Evolutionary conservation across 2,113 vertebrate species (phyloP), one percentile per base, ranked within the genome.

Genomic region (Catharus bicknelli): DNA sequence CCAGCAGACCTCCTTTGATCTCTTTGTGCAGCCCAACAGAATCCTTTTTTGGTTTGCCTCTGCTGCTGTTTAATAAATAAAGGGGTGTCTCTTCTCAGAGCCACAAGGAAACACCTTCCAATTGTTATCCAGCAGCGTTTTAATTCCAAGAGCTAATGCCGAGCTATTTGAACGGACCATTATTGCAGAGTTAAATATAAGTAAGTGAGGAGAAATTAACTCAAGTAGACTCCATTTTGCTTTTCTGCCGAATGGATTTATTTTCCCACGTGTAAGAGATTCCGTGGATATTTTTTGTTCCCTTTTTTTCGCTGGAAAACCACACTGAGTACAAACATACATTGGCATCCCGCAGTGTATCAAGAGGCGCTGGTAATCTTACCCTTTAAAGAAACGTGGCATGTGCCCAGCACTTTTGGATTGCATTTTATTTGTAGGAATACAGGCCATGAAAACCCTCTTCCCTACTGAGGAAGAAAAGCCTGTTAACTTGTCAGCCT

Each of bases 401-500:
- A n/a, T 64, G 64, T 92, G 92, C 90, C 93, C 83, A 93, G 73
- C 53, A 43, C n/a, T 94, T 86, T 94, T 66, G 58, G 85, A 78
- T 76, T 74, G 64, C 67, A 45, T 91, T 95, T 96, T 94, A 68
- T 88, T 94, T 5, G 42, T 75, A 92, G 83, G 86, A 94, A 80
- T 82, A 66, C 19, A 85, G 67, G 55, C 91, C 79, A 47, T 90
- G 95, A 85, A 90, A 85, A 19, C 68, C 34, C 45, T 78, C 58
- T 57, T 88, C 58, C 57, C 66, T 54, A 53, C 62, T 19, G 48
- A 90, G 95, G 94, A 90, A 64, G 91, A 81, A 86, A 95, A 95
- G 87, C 78, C 86, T 77, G 96, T 94, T 96, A 95, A 78, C 90
- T 93, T 96, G 96, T 93, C 97, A 95, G 80, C 42, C 64, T 85